A percentile compares a stretch with the other conserved stretches of the same genome.
phyloP scores from a whole-genome alignment of 2,888 invertebrate species.

The Lapara coniferarum region DNA sequence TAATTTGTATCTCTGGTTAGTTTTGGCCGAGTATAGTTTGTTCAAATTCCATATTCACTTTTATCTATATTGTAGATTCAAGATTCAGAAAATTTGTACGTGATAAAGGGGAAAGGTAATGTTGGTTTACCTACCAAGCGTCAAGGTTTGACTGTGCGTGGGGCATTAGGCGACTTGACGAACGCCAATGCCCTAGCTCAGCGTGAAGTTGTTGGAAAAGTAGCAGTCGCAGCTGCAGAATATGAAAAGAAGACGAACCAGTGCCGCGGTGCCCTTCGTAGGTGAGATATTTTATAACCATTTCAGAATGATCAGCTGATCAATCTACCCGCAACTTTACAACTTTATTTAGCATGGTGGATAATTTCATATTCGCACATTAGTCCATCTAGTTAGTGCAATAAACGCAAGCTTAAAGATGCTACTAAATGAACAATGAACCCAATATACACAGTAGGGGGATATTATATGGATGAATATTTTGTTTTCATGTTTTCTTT shows the following conservation, averaged over 20 bases:
- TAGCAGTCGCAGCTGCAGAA: conserved; percentile 62
- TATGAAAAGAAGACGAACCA: conserved; percentile 67
- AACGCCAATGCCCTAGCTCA: conserved; percentile 69
- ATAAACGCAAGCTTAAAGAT: too few species aligned
- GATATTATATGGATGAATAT: too few species aligned
- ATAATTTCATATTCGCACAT: too few species aligned
- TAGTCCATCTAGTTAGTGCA: too few species aligned
- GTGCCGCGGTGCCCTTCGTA: conserved; percentile 51
- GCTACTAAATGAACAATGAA: too few species aligned
- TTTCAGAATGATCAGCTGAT: conserved; percentile 28
- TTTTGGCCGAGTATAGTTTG: neutral
- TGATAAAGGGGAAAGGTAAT: conserved; percentile 59
- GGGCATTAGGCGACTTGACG: conserved; percentile 69
- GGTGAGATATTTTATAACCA: conserved; percentile 46
- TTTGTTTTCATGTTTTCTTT: too few species aligned
- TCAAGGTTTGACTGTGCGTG: conserved; percentile 62
- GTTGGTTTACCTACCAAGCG: conserved; percentile 56
- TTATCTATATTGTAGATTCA: conserved; percentile 50
- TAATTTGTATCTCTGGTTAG: conserved; percentile 22
- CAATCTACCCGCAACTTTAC: conserved; percentile 31
- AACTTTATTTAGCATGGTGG: neutral
- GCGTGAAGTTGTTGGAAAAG: conserved; percentile 64
- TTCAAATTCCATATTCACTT: conserved; percentile 6
- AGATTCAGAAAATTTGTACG: conserved; percentile 72
- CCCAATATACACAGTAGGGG: too few species aligned